Percentiles rank a stretch among this genome's conserved stretches.
These are phyloP conservation scores for Dendrolimus pini DNA, from an alignment of 2,888 invertebrate species.

Conservation along the genomic window DNA sequence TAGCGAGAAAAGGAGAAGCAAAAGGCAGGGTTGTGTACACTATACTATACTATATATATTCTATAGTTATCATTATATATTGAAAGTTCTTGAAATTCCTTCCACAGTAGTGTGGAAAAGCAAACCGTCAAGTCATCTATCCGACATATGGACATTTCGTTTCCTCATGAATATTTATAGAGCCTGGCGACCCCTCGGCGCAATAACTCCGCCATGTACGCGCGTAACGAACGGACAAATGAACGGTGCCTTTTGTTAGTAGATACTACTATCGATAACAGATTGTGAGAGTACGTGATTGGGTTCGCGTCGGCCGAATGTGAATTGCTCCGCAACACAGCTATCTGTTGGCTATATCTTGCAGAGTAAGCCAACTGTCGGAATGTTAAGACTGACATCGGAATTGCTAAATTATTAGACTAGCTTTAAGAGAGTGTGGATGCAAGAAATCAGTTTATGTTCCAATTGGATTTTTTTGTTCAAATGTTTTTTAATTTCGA, in stretches of 20 bases:
- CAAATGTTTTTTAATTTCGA: too few relatives aligned
- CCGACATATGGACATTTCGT: conserved; percentile 41
- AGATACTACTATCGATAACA: conserved; percentile 6
- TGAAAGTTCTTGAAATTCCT: not conserved
- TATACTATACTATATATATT: too few relatives aligned
- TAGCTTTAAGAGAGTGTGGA: too few relatives aligned
- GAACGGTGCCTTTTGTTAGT: conserved; percentile 25
- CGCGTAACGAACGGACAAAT: conserved; percentile 25
- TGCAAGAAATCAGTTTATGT: too few relatives aligned
- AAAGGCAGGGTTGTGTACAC: too few relatives aligned
- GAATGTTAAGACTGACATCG: too few relatives aligned
- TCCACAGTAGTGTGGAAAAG: not conserved
- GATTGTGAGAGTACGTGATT: not conserved
- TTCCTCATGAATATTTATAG: conserved; percentile 43
- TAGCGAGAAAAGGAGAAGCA: too few relatives aligned
- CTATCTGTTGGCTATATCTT: too few relatives aligned
- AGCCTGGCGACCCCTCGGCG: conserved; percentile 21
- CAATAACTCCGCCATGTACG: conserved; percentile 3
- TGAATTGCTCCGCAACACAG: not conserved
- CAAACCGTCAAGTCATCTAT: conserved; percentile 13
- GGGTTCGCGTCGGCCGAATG: not conserved
- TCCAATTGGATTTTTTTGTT: too few relatives aligned
- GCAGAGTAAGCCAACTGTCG: too few relatives aligned
- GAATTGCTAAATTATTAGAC: too few relatives aligned
- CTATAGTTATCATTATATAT: too few relatives aligned